Conservation (phyloP, 2,888 invertebrate species). For the Apamea crenata region DNA sequence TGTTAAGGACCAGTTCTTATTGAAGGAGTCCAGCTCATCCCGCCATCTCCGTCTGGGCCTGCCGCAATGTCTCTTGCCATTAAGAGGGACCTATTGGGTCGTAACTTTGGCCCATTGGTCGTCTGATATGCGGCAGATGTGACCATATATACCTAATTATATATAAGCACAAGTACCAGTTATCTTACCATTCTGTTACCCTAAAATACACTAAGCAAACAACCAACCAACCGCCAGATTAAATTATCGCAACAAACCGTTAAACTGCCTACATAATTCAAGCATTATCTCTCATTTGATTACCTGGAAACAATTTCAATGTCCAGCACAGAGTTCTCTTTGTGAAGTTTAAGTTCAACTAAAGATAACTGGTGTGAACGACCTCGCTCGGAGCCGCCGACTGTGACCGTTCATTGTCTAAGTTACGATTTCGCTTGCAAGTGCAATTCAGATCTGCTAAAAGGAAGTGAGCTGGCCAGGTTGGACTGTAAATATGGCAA, state of each 20-base stretch:
- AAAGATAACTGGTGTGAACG: constrained; percentile 59
- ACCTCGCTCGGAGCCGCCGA: constrained; percentile 54
- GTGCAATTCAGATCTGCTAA: constrained; percentile 33
- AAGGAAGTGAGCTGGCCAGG: background rate
- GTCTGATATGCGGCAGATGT: too few relatives aligned
- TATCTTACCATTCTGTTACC: background rate
- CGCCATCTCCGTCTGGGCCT: too few relatives aligned
- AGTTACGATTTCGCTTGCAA: constrained; percentile 52
- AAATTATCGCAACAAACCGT: constrained; percentile 19
- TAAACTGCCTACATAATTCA: constrained; percentile 21
- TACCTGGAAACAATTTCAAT: constrained; percentile 40
- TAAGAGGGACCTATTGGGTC: too few relatives aligned
- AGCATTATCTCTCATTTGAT: constrained; percentile 37
- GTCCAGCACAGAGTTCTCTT: constrained; percentile 45
- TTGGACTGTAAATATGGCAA: background rate
- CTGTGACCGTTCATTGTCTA: constrained; percentile 67
- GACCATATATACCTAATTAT: too few relatives aligned
- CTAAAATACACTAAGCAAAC: constrained; percentile 4
- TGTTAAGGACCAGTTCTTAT: too few relatives aligned
- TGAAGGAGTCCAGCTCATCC: too few relatives aligned
- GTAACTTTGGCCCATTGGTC: too few relatives aligned
- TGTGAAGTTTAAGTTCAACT: constrained; percentile 61
- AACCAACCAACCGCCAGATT: background rate
- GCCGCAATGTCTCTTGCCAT: too few relatives aligned
- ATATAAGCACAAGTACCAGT: background rate